phyloP scores from a whole-genome alignment of 2,113 vertebrate species.

The Amphiprion ocellaris region DNA sequence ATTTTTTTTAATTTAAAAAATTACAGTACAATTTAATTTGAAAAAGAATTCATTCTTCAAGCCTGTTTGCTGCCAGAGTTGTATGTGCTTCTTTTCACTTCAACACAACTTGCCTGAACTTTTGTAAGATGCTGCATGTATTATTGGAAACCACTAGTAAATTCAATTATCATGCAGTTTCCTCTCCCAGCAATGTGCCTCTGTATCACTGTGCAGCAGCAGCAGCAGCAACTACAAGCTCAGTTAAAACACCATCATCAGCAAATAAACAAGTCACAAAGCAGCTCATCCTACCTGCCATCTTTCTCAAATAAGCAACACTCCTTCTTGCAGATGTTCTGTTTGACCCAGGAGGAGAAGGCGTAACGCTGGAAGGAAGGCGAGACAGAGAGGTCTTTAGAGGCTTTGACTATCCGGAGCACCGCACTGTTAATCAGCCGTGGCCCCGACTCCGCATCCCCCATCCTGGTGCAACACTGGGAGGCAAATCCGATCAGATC shows the following conservation, averaged over 20 bases:
- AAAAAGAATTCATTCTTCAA: too few species aligned
- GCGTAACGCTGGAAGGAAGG: constrained; percentile 70
- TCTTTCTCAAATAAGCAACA: constrained; percentile 88
- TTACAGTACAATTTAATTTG: too few species aligned
- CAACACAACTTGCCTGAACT: neutral
- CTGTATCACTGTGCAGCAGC: neutral
- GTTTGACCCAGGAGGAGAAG: constrained; percentile 86
- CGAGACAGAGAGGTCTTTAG: constrained; percentile 50
- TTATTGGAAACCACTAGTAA: neutral
- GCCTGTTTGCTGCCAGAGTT: neutral
- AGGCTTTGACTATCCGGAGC: constrained; percentile 3
- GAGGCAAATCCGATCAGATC: neutral
- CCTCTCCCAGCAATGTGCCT: neutral
- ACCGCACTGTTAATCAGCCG: constrained; percentile 15
- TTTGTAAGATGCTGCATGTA: neutral
- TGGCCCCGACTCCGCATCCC: constrained; percentile 26
- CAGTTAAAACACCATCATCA: neutral
- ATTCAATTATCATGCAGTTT: neutral
- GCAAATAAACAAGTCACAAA: neutral
- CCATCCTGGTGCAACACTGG: constrained; percentile 58
- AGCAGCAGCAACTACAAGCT: constrained; percentile 18
- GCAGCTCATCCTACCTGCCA: constrained; percentile 67
- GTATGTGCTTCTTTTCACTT: neutral
- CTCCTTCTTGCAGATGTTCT: constrained; percentile 91
- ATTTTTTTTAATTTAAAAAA: too few species aligned